phyloP scores from a whole-genome alignment of 2,797 vertebrate genomes.

The Dermochelys coriacea region DNA sequence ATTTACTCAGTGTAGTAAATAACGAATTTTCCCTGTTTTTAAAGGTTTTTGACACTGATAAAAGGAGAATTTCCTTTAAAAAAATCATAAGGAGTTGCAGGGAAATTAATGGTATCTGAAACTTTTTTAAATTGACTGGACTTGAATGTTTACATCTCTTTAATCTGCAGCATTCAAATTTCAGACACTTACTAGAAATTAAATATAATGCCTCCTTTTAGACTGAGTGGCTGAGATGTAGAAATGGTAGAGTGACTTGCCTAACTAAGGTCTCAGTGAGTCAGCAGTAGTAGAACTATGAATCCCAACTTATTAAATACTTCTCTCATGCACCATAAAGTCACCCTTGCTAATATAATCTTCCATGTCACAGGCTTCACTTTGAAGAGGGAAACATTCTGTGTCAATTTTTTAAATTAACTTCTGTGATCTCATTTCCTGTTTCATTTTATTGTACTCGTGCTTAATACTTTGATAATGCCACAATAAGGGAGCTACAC shows the following conservation, averaged over 20 bases:
- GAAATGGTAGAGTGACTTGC: conserved; percentile 22
- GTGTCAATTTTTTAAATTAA: conserved; percentile 36
- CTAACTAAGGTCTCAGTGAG: conserved; percentile 30
- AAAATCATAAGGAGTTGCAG: background rate
- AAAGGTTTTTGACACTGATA: background rate
- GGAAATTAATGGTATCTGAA: background rate
- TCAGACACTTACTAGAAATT: background rate
- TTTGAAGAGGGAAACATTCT: background rate
- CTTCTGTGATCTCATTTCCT: conserved; percentile 46
- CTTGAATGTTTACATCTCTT: background rate
- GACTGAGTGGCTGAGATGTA: background rate
- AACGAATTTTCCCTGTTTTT: background rate
- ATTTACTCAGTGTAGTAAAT: background rate
- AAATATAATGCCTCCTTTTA: background rate
- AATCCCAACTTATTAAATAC: conserved; percentile 34
- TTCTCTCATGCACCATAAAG: background rate
- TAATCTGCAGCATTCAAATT: background rate
- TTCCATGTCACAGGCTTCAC: conserved; percentile 13
- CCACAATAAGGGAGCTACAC: conserved; percentile 2
- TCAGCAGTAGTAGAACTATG: conserved; percentile 54
- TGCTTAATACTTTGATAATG: background rate
- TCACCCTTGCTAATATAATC: conserved; percentile 30
- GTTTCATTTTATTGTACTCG: background rate
- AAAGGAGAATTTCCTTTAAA: background rate
- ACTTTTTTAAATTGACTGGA: background rate